Evolutionary conservation across 2,888 invertebrate genomes (phyloP).

Genomic region (Gandaritis pyraliata): DNA sequence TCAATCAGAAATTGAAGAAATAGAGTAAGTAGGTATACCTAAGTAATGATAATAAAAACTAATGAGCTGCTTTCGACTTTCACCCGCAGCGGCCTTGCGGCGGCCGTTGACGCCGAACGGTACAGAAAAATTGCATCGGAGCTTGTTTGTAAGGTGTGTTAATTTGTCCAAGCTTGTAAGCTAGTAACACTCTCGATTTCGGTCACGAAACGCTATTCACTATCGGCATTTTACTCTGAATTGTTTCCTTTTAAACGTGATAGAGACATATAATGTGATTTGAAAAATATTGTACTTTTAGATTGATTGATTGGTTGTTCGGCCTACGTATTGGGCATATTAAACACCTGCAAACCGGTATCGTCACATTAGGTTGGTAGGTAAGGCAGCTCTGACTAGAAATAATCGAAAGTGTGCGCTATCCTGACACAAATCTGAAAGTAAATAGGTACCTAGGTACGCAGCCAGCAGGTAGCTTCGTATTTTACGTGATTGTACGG

Average conservation of each 20-base stretch:
- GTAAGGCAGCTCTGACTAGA: too few relatives aligned
- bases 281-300: too few relatives aligned
- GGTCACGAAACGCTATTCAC: slow-evolving; percentile 48
- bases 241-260: too few relatives aligned
- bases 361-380: too few relatives aligned
- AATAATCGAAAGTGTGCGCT: neutral
- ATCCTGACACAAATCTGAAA: slow-evolving; percentile 31
- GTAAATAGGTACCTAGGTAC: slow-evolving; percentile 16
- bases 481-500: too few relatives aligned
- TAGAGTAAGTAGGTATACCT: neutral
- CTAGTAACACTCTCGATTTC: slow-evolving; percentile 58
- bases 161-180: slow-evolving; percentile 38
- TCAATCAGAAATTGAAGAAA: slow-evolving; percentile 46
- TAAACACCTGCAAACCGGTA: too few relatives aligned
- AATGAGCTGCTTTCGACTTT: slow-evolving; percentile 72
- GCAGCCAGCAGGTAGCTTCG: neutral
- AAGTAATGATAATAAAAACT: slow-evolving; percentile 51
- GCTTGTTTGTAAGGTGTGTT: too few relatives aligned
- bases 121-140: slow-evolving; percentile 57
- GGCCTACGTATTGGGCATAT: too few relatives aligned
- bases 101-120: slow-evolving; percentile 63
- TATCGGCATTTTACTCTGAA: slow-evolving; percentile 16
- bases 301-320: too few relatives aligned
- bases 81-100: slow-evolving; percentile 64
- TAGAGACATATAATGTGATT: too few relatives aligned